A percentile compares a stretch with the other conserved stretches of the same genome.
These are phyloP conservation scores for Eptatretus burgeri DNA, from an alignment of 2,113 vertebrate genomes.

Conservation along the genomic window DNA sequence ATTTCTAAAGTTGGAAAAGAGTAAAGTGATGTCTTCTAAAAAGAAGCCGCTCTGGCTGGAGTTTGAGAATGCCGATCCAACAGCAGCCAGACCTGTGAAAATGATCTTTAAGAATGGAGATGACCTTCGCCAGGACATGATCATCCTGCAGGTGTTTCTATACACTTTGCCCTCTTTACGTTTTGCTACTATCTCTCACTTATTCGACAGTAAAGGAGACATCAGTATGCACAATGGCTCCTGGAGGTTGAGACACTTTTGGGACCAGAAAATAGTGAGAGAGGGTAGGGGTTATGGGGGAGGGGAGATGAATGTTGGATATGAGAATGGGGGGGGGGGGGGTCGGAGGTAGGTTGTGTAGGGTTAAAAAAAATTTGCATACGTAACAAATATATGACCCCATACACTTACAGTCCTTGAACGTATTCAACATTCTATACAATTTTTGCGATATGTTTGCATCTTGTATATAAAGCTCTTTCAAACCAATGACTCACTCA, in stretches of 20 bases:
- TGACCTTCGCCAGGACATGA: conserved; percentile 86
- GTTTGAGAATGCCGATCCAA: conserved; percentile 64
- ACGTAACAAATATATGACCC: neutral
- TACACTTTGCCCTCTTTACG: neutral
- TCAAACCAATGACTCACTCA: too few relatives aligned
- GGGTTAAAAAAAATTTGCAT: too few relatives aligned
- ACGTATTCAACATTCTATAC: conserved; percentile 93
- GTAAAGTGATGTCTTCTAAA: conserved; percentile 97
- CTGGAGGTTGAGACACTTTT: neutral
- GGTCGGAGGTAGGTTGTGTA: too few relatives aligned
- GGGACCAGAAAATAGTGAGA: neutral
- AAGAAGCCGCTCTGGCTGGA: conserved; percentile 95
- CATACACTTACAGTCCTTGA: neutral
- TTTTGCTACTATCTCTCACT: neutral
- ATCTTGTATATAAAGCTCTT: too few relatives aligned
- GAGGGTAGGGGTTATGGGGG: neutral
- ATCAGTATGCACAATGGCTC: neutral
- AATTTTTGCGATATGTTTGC: conserved; percentile 87
- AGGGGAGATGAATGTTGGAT: neutral
- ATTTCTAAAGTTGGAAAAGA: conserved; percentile 55
- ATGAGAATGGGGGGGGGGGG: neutral
- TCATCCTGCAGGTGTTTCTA: conserved; percentile 63
- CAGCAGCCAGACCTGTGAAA: conserved; percentile 64
- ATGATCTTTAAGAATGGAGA: conserved; percentile 96
- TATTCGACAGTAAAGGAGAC: neutral